Base-by-base conservation (phyloP, 1,140 invertebrate species). In the Homarus americanus region DNA sequence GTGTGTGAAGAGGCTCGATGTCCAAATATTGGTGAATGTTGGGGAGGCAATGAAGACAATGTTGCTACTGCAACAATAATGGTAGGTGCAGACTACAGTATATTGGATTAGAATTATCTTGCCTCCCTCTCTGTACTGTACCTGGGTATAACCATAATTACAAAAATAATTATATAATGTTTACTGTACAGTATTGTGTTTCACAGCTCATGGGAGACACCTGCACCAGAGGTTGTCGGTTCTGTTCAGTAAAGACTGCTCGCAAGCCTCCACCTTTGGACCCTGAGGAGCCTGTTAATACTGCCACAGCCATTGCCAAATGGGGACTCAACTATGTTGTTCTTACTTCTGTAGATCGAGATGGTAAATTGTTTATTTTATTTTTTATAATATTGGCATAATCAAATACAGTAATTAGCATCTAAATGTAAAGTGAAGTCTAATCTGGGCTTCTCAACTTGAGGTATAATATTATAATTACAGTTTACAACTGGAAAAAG, bases 21-120 rank as follows among this genome's bases (percentile, higher is more conserved):
- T 96, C 99, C 99, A 0, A 99, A 99, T 94, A 99, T 99, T 93
- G 98, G 98, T 34, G 98, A 99, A 95, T 99, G 99, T 95, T 99
- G 99, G 99, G 98, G 98, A 92, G 99, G 97, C n/a, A 97, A 97
- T 82, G 96, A 96, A 93, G 96, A 98, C 95, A 96, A 97, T 40
- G 97, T 97, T 20, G 97, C 97, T 44, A 98, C 97, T 86, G 97
- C 97, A 76, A 98, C 97, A 75, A 98, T 98, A 91, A 98, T 98
- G 97, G 97, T 98, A 95, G 93, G 69, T 72, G 10, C 17, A 69
- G n/a, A 9, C 3, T 28, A 69, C 20, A 49, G n/a, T 58, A 58
- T 58, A 58, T 4, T 58, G 12, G n/a, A n/a, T n/a, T n/a, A n/a
- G n/a, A n/a, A n/a, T n/a, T n/a, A n/a, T n/a, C n/a, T n/a, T n/a